A percentile compares a stretch with the other conserved stretches of the same genome.
phyloP scores from a whole-genome alignment of 1,140 invertebrate genomes.

The Papilio machaon region DNA sequence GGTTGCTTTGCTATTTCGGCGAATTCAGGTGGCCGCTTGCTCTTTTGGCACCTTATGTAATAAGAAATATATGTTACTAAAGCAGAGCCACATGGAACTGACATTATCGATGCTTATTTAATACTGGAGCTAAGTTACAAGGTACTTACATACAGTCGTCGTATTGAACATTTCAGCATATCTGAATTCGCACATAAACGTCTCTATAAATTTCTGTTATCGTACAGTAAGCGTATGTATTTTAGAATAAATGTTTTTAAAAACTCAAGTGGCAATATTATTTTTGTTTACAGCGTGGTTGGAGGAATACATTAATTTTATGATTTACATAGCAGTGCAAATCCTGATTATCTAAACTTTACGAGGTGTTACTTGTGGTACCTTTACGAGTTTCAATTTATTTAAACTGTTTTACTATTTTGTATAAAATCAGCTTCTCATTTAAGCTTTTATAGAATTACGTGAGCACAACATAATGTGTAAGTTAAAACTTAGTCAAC shows the following conservation, averaged over 20 bases:
- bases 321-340: too few species aligned
- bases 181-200: neutral
- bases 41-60: too few species aligned
- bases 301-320: too few species aligned
- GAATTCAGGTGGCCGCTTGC: too few species aligned
- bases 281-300: too few species aligned
- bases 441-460: neutral
- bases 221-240: neutral
- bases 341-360: too few species aligned
- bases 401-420: neutral
- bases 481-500: neutral
- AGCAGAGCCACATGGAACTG: neutral
- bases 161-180: conserved; percentile 2
- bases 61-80: neutral
- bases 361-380: too few species aligned
- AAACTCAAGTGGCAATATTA: too few species aligned
- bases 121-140: conserved; percentile 4
- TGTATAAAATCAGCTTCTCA: neutral
- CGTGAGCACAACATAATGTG: neutral
- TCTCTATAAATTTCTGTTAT: conserved; percentile 24
- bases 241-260: neutral
- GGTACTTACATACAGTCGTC: conserved; percentile 8
- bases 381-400: too few species aligned
- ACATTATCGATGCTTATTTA: neutral
- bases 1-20: too few species aligned